Conservation (phyloP, 2,113 vertebrate species). For the Scytalopus superciliaris region DNA sequence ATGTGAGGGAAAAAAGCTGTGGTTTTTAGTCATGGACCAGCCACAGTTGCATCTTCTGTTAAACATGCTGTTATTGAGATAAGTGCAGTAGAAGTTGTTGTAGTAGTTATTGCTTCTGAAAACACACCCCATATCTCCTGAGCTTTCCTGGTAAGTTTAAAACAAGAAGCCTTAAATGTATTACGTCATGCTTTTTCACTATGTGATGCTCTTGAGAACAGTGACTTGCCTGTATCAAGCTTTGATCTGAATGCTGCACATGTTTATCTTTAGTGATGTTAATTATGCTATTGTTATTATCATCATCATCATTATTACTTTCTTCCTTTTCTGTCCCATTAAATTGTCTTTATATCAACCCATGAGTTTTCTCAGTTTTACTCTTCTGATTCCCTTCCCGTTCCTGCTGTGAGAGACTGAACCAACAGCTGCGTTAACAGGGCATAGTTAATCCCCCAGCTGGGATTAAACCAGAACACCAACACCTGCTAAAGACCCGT, state of each 20-base stretch:
- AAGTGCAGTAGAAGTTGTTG: constrained; percentile 23
- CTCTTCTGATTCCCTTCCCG: background rate
- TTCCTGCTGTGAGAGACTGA: background rate
- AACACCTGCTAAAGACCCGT: background rate
- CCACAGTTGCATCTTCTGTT: background rate
- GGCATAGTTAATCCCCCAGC: too few relatives aligned
- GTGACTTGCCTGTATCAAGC: background rate
- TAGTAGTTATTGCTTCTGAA: constrained; percentile 54
- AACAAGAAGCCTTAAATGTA: background rate
- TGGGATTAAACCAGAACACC: background rate
- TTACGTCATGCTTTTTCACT: background rate
- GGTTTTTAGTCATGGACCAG: constrained; percentile 48
- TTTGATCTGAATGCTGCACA: background rate
- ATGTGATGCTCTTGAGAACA: background rate
- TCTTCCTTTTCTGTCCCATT: background rate
- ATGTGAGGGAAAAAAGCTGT: constrained; percentile 47
- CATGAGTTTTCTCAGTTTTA: background rate
- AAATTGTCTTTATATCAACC: background rate
- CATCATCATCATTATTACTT: background rate
- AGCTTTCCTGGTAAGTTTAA: constrained; percentile 54
- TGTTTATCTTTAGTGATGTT: background rate
- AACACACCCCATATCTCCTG: constrained; percentile 14
- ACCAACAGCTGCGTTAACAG: background rate
- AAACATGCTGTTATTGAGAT: constrained; percentile 53
- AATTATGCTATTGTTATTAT: background rate